Evolutionary conservation across 2,888 invertebrate species (phyloP), one percentile per base, ranked within the genome.

Genomic region (Drosophila putrida): DNA sequence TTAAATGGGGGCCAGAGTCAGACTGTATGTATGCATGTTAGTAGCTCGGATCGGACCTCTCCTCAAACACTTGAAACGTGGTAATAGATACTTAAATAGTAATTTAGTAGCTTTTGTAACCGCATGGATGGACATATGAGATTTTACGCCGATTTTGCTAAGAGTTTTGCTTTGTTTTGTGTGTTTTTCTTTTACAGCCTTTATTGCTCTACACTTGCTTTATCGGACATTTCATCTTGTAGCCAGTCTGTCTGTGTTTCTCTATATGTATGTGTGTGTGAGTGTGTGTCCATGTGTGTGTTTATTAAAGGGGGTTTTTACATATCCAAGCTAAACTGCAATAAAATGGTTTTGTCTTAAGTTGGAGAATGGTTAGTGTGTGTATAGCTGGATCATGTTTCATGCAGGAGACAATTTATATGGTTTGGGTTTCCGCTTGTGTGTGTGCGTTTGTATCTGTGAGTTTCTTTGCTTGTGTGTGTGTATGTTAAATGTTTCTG

Each of bases 41-140:
- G 20, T 20, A 20, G 20, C 20, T 41, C 41, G 33, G 13, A n/a
- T 5, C 51, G 62, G 50, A 39, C 66, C 68, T 68, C 63, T 20
- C 6, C 69, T 66, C 80, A 64, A 74, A 35, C 35, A 82, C 83
- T 88, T 88, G 78, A 76, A 77, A 76, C 80, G 66, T 68, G 79
- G 77, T 89, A 90, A 88, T 85, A 87, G 88, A 85, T 87, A 88
- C 82, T 84, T 88, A 87, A 82, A 89, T 79, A 77, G 82, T 85
- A 78, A 85, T 89, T 90, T 89, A 77, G 80, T 82, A 88, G 90
- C 81, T 87, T 79, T 78, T 75, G 73, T 72, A 75, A 78, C 82
- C 87, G 75, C 78, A 75, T 82, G 85, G 85, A 79, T 89, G 85
- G 74, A 82, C 78, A 85, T 90, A 80, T 79, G 74, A 78, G 85